phyloP scores from a whole-genome alignment of 2,888 invertebrate genomes.

The Liposcelis brunnea region DNA sequence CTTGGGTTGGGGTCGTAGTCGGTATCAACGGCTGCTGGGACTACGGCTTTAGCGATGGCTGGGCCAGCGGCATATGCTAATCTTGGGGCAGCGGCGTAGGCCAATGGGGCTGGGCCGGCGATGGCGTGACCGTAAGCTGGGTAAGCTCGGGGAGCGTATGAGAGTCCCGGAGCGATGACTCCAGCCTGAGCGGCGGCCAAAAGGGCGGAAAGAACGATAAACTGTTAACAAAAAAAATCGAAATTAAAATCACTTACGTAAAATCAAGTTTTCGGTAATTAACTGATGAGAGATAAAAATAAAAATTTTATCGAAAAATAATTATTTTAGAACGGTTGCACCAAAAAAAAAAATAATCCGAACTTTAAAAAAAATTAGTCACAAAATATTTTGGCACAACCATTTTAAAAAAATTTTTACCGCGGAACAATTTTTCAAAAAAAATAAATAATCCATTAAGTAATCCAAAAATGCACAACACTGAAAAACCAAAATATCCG shows the following conservation, averaged over 20 bases:
- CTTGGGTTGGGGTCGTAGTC: constrained; percentile 20
- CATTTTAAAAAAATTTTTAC: neutral
- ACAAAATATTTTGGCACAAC: too few relatives aligned
- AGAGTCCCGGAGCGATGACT: constrained; percentile 22
- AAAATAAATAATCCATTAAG: constrained; percentile 1
- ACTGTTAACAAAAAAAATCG: constrained; percentile 14
- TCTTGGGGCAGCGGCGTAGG: constrained; percentile 29
- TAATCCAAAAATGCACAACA: too few relatives aligned
- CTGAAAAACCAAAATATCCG: too few relatives aligned
- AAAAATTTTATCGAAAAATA: too few relatives aligned
- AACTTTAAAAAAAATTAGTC: too few relatives aligned
- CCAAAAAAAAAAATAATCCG: too few relatives aligned
- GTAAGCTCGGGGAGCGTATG: constrained; percentile 24
- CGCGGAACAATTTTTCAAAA: too few relatives aligned
- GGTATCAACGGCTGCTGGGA: constrained; percentile 17
- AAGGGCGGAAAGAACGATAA: constrained; percentile 33
- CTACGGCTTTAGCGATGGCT: constrained; percentile 20
- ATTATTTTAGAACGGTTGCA: too few relatives aligned
- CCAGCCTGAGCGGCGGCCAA: constrained; percentile 44
- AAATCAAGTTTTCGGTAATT: constrained; percentile 1
- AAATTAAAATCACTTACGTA: constrained; percentile 4
- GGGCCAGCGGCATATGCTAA: constrained; percentile 18
- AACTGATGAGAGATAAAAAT: constrained; percentile 5
- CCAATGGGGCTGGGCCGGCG: constrained; percentile 25
- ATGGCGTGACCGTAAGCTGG: constrained; percentile 17